phyloP scores from a whole-genome alignment of 2,113 vertebrate genomes.

The Ariopsis seemanni region DNA sequence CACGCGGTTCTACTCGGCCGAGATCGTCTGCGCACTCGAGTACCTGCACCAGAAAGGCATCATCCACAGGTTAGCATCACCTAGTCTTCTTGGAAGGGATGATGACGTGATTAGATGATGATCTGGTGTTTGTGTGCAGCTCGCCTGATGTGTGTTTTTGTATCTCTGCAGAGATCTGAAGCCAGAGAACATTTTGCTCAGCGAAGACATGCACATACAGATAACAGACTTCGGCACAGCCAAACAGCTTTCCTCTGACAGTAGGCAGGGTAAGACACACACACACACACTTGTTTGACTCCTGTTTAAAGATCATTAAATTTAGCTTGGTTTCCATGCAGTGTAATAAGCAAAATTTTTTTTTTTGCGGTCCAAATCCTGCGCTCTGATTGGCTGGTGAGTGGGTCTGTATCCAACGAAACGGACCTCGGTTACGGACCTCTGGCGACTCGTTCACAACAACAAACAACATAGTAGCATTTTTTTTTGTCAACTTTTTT shows the following conservation, averaged over 20 bases:
- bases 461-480: no score
- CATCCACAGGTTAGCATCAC: slow-evolving; percentile 90
- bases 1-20: slow-evolving; percentile 96
- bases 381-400: no score
- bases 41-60: slow-evolving; percentile 96
- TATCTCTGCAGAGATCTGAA: slow-evolving; percentile 89
- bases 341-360: neutral
- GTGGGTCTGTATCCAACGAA: no score
- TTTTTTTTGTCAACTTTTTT: no score
- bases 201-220: slow-evolving; percentile 99
- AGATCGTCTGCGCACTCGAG: slow-evolving; percentile 94
- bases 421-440: no score
- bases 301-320: neutral
- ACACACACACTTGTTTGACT: no score
- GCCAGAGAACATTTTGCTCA: slow-evolving; percentile 97
- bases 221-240: slow-evolving; percentile 99
- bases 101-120: no score
- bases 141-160: slow-evolving; percentile 6
- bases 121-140: neutral
- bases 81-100: no score
- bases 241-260: slow-evolving; percentile 94
- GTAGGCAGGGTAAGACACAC: slow-evolving; percentile 83
- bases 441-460: no score
- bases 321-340: neutral
- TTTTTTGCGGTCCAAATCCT: no score